phyloP scores from a whole-genome alignment of 2,888 invertebrate species.

The Agriopis leucophaearia region DNA sequence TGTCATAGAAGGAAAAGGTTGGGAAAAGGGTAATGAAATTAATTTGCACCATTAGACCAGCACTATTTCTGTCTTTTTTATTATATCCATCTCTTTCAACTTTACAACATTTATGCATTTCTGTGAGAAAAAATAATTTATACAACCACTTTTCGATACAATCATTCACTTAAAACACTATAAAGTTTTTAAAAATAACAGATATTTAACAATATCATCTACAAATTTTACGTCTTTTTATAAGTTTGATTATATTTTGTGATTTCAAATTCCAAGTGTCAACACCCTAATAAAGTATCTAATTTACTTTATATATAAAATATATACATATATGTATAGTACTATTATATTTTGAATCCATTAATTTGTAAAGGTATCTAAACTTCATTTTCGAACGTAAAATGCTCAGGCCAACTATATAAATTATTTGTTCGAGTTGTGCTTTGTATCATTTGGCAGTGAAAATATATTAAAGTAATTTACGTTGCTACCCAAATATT shows the following conservation, averaged over 20 bases:
- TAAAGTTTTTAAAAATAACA: slow-evolving; percentile 65
- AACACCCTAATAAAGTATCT: slow-evolving; percentile 26
- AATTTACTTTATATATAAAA: slow-evolving; percentile 12
- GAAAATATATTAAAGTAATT: slow-evolving; percentile 53
- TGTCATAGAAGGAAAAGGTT: slow-evolving; percentile 48
- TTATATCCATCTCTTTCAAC: slow-evolving; percentile 63
- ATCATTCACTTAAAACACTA: slow-evolving; percentile 64
- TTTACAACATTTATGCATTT: slow-evolving; percentile 66
- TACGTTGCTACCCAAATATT: slow-evolving; percentile 41
- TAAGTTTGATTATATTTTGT: slow-evolving; percentile 42
- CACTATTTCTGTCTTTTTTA: slow-evolving; percentile 66
- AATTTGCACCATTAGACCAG: slow-evolving; percentile 76
- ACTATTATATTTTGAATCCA: slow-evolving; percentile 1
- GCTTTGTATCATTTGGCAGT: slow-evolving; percentile 79
- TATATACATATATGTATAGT: slow-evolving; percentile 11
- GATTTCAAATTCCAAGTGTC: slow-evolving; percentile 33
- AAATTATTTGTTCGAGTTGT: slow-evolving; percentile 68
- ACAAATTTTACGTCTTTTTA: slow-evolving; percentile 63
- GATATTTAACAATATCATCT: slow-evolving; percentile 62
- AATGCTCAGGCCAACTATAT: slow-evolving; percentile 55
- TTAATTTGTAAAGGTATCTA: slow-evolving; percentile 55
- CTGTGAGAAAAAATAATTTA: slow-evolving; percentile 67
- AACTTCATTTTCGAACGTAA: slow-evolving; percentile 56
- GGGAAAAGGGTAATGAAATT: slow-evolving; percentile 63
- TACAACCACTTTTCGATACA: slow-evolving; percentile 59